Base-by-base conservation (phyloP, 2,113 vertebrate species). In the Tonatia bakeri region DNA sequence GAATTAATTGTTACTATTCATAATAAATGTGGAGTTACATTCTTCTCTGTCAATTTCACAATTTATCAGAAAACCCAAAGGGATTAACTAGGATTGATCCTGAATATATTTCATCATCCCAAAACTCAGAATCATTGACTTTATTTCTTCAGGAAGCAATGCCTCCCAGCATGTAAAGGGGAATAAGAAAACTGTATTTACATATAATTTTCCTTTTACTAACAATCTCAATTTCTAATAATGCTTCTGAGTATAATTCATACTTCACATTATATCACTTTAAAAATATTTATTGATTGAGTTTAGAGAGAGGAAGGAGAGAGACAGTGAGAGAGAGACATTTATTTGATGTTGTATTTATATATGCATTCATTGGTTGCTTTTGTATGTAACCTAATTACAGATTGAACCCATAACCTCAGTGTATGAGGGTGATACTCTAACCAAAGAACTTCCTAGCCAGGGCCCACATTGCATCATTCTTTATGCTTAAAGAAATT, bases 1-100 rank as follows among this genome's bases (percentile, higher is more conserved):
- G 94, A 88, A 75, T 96, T 92, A 95, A 92, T 97, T 91, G 33
- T 97, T 81, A 33, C 22, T n/a, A 4, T 85, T 95, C 76, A 94
- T 28, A 90, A 81, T 81, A 94, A 96, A 95, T 82, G 64, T 54
- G 75, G 13, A 79, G 69, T 76, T 69, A 89, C 94, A 20, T 93
- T 86, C 45, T 52, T 83, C 54, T 84, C 65, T 72, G 13, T 82
- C 67, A 88, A 7, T 92, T 90, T 90, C 33, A 81, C 12, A 52
- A 73, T 87, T 64, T 81, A 95, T 82, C 79, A 88, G 80, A 83
- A 96, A 85, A 69, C 45, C 52, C 77, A 43, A 65, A 67, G 67
- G 45, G 86, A 87, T 95, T 61, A 65, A 38, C 38, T 13, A 73
- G 40, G 22, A 73, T 91, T 89, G 38, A 33, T 91, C 64, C 47